These are phyloP conservation scores for Battus philenor DNA, from an alignment of 1,140 invertebrate species.

Conservation along the genomic window DNA sequence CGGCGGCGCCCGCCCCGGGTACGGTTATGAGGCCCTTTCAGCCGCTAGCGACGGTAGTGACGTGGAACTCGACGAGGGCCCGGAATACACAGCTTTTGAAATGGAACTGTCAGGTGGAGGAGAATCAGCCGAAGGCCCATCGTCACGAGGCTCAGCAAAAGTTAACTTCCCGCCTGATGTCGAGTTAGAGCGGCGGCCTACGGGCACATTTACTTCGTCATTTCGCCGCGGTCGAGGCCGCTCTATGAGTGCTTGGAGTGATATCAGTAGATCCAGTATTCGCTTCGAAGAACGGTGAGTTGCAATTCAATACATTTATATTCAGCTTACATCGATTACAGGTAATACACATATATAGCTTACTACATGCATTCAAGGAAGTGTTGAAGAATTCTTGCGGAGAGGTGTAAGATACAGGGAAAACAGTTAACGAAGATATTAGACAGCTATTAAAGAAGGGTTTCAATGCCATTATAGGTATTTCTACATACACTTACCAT, in stretches of 20 bases:
- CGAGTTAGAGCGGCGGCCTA: slow-evolving; percentile 76
- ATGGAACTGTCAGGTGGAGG: slow-evolving; percentile 57
- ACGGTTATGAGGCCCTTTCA: slow-evolving; percentile 65
- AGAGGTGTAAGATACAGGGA: background rate
- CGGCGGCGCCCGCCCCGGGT: slow-evolving; percentile 57
- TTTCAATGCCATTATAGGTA: background rate
- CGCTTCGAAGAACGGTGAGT: slow-evolving; percentile 87
- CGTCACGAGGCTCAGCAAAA: slow-evolving; percentile 71
- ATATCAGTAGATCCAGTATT: slow-evolving; percentile 87
- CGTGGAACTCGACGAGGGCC: slow-evolving; percentile 53
- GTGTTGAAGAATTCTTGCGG: background rate
- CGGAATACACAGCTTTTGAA: slow-evolving; percentile 57
- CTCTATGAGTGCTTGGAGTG: slow-evolving; percentile 90
- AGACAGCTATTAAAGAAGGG: background rate
- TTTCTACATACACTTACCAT: slow-evolving; percentile 2
- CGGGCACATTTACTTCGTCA: slow-evolving; percentile 73
- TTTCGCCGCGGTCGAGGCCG: slow-evolving; percentile 76
- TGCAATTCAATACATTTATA: slow-evolving; percentile 8
- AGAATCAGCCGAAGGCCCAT: slow-evolving; percentile 47
- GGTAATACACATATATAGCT: background rate
- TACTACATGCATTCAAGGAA: background rate
- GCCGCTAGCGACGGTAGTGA: slow-evolving; percentile 63
- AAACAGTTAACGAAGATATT: background rate
- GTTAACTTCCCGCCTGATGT: slow-evolving; percentile 85
- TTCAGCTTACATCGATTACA: slow-evolving; percentile 1